Percentiles rank a stretch among this genome's conserved stretches.
These are phyloP conservation scores for Netelia virgata DNA, from an alignment of 2,888 invertebrate species.

Conservation along the genomic window DNA sequence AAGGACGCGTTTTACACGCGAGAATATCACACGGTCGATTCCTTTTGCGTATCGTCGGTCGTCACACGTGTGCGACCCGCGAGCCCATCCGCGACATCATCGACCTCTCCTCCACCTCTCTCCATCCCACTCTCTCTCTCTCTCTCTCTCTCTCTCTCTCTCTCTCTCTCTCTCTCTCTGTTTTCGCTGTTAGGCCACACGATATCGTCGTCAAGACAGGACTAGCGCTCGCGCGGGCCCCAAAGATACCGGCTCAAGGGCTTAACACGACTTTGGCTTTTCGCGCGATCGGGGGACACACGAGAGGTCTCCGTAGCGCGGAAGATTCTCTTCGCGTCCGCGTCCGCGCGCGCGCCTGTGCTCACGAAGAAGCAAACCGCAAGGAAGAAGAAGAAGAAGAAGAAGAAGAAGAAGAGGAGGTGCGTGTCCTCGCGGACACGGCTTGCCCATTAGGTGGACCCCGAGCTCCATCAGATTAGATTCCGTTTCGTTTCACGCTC, in stretches of 20 bases:
- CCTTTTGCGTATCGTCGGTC: constrained; percentile 66
- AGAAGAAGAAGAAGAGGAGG: constrained; percentile 75
- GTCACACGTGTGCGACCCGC: constrained; percentile 15
- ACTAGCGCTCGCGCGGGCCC: neutral
- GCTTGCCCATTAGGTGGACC: constrained; percentile 85
- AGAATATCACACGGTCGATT: constrained; percentile 68
- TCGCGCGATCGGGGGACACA: constrained; percentile 72
- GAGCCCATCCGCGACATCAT: neutral
- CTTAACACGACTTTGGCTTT: constrained; percentile 81
- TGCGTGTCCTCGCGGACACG: constrained; percentile 84
- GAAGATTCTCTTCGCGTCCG: constrained; percentile 63
- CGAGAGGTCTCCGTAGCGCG: constrained; percentile 67
- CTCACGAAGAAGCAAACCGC: constrained; percentile 4
- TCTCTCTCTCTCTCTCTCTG: constrained; percentile 7
- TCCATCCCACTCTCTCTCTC: neutral
- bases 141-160: constrained; percentile 6
- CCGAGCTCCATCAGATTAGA: constrained; percentile 84
- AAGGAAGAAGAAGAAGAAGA: constrained; percentile 51
- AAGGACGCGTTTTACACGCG: constrained; percentile 63
- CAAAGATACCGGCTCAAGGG: constrained; percentile 22
- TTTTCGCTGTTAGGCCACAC: constrained; percentile 54
- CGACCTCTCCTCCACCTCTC: constrained; percentile 14
- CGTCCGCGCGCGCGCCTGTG: constrained; percentile 19
- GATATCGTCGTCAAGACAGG: constrained; percentile 70
- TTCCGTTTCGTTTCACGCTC: constrained; percentile 78